Percentiles rank a stretch among this genome's conserved stretches.
Conservation (phyloP, 2,113 vertebrate genomes). For the Triplophysa rosa region DNA sequence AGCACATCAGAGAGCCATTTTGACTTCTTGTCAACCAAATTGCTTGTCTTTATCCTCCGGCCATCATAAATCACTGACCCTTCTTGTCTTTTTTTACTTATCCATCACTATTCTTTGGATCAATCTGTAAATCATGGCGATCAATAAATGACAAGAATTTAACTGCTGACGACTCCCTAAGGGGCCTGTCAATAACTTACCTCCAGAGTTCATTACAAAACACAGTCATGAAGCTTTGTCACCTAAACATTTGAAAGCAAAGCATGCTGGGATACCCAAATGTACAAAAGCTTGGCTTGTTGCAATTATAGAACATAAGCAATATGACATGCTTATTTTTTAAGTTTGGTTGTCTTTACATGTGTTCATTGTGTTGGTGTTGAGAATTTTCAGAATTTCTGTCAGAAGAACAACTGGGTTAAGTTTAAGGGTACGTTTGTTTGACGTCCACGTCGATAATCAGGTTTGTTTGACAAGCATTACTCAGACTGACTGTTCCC, state of each 20-base stretch:
- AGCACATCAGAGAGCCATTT: not conserved
- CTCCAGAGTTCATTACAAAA: slow-evolving; percentile 58
- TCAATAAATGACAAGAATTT: slow-evolving; percentile 68
- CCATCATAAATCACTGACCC: slow-evolving; percentile 45
- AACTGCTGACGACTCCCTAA: slow-evolving; percentile 52
- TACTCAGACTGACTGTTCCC: not conserved
- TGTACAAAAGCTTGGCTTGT: not conserved
- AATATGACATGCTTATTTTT: not conserved
- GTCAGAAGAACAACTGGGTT: too few species aligned
- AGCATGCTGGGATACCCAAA: not conserved
- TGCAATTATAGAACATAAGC: too few species aligned
- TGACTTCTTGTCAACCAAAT: slow-evolving; percentile 22
- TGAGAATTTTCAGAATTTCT: not conserved
- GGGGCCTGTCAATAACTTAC: slow-evolving; percentile 52
- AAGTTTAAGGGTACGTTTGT: slow-evolving; percentile 20
- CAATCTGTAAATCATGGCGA: slow-evolving; percentile 56
- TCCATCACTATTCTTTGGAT: slow-evolving; percentile 63
- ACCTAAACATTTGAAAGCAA: slow-evolving; percentile 31
- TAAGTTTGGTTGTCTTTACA: not conserved
- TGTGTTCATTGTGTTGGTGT: not conserved
- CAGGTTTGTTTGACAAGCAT: slow-evolving; percentile 7
- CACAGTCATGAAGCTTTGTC: slow-evolving; percentile 34
- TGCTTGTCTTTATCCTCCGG: slow-evolving; percentile 18
- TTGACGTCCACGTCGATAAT: not conserved
- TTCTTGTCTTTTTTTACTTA: slow-evolving; percentile 43